phyloP scores from a whole-genome alignment of 2,797 vertebrate genomes.

The Liparis tanakae region DNA sequence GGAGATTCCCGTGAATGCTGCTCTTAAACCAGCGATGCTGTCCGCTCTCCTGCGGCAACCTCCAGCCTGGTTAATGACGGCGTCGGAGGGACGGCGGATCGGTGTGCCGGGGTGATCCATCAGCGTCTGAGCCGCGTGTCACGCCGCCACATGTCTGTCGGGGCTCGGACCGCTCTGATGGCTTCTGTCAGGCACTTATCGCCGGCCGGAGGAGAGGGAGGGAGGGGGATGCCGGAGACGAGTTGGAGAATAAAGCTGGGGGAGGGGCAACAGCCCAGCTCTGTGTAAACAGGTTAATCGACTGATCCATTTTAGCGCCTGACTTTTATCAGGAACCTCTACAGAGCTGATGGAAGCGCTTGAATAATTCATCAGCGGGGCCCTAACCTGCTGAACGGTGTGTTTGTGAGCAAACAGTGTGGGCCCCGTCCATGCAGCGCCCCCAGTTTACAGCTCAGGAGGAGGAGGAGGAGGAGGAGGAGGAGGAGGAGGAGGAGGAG shows the following conservation, averaged over 20 bases:
- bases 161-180: conserved; percentile 75
- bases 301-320: conserved; percentile 93
- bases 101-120: conserved; percentile 75
- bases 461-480: conserved; percentile 39
- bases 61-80: conserved; percentile 76
- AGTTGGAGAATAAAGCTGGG: conserved; percentile 52
- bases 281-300: conserved; percentile 94
- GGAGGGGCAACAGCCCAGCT: conserved; percentile 80
- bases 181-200: conserved; percentile 87
- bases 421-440: conserved; percentile 63
- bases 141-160: conserved; percentile 81
- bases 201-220: conserved; percentile 63
- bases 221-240: conserved; percentile 49
- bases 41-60: conserved; percentile 27
- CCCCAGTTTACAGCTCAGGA: conserved; percentile 54
- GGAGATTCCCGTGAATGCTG: conserved; percentile 37
- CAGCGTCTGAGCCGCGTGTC: conserved; percentile 76
- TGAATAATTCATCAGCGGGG: conserved; percentile 94
- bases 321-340: conserved; percentile 92
- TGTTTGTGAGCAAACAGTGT: conserved; percentile 85
- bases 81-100: conserved; percentile 59
- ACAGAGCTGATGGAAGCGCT: conserved; percentile 87
- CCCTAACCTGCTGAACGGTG: conserved; percentile 86
- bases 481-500: conserved; percentile 45
- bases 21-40: conserved; percentile 38